Conservation (phyloP, 2,888 invertebrate species). For the Leucozona laternaria region DNA sequence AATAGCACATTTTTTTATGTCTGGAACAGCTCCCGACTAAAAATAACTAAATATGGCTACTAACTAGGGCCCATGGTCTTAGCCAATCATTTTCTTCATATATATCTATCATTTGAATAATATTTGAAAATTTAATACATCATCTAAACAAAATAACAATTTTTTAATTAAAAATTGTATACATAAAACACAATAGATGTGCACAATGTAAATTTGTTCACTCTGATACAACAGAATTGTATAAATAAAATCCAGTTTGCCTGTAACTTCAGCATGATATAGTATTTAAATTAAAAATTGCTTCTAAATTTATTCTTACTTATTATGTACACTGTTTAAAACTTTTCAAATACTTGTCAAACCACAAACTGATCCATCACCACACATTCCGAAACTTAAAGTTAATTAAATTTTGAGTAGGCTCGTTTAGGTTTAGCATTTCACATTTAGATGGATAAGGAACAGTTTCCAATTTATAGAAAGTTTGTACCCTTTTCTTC, state of each 20-base stretch:
- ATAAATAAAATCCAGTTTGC: background rate
- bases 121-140: no score
- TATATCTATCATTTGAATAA: no score
- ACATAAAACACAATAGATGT: no score
- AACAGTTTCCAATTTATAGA: slow-evolving; percentile 27
- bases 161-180: no score
- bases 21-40: no score
- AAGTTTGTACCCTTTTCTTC: background rate
- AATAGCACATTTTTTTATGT: no score
- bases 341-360: slow-evolving; percentile 8
- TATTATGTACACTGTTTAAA: background rate
- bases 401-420: slow-evolving; percentile 53
- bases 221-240: no score
- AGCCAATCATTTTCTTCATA: no score
- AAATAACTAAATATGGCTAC: no score
- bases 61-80: no score
- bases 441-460: slow-evolving; percentile 6
- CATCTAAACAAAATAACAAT: no score
- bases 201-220: no score
- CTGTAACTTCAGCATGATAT: background rate
- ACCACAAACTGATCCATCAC: slow-evolving; percentile 11
- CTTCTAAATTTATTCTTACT: background rate
- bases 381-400: slow-evolving; percentile 29
- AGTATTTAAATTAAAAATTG: background rate
- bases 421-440: slow-evolving; percentile 37